Percentiles rank a stretch among this genome's conserved stretches.
Evolutionary conservation across 2,797 vertebrate genomes (phyloP).

Genomic region (Onychomys leucogaster): DNA sequence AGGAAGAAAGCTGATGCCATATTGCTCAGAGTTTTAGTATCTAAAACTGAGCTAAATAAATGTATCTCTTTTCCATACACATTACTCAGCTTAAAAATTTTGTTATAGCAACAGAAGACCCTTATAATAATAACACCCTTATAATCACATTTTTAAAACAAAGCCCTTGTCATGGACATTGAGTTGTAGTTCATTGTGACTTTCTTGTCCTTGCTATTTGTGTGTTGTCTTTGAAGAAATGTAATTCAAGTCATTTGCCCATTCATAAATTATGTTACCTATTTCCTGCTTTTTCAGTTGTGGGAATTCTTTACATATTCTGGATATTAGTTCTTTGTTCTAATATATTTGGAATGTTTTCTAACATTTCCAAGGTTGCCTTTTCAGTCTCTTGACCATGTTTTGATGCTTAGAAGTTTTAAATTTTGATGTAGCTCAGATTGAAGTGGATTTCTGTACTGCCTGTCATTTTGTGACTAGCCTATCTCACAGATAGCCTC

Average conservation of each 20-base stretch:
- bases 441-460: not conserved
- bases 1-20: not conserved
- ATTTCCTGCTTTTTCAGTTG: not conserved
- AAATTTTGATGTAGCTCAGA: not conserved
- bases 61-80: not conserved
- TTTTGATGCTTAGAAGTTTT: not conserved
- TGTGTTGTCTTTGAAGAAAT: not conserved
- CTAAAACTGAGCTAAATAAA: not conserved
- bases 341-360: not conserved
- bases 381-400: not conserved
- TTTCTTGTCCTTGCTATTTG: not conserved
- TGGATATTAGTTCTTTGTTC: not conserved
- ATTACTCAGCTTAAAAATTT: not conserved
- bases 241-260: not conserved
- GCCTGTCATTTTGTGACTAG: not conserved
- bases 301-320: not conserved
- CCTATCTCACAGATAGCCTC: not conserved
- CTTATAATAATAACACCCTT: too few species aligned
- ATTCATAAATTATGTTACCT: not conserved
- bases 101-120: not conserved
- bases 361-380: not conserved
- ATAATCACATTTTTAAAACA: not conserved
- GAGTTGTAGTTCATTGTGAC: not conserved
- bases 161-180: not conserved
- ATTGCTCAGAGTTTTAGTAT: not conserved